These are phyloP conservation scores for Tympanoctomys barrerae DNA, from an alignment of 2,797 vertebrate species.

Conservation along the genomic window DNA sequence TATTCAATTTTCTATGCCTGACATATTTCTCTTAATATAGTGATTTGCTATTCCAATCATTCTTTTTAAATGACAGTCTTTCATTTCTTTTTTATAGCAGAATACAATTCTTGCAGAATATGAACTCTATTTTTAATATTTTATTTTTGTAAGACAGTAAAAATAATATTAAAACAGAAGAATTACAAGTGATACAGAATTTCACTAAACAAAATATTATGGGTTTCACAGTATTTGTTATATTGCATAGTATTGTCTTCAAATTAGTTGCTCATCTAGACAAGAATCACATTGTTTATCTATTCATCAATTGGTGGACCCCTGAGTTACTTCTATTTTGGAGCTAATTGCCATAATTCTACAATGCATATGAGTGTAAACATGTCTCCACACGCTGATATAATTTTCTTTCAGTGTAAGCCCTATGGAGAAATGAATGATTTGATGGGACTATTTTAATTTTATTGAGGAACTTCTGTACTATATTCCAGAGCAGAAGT, in stretches of 20 bases:
- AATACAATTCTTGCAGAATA: background rate
- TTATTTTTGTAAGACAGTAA: too few species aligned
- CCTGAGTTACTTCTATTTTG: background rate
- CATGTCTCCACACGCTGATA: background rate
- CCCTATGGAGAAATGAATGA: background rate
- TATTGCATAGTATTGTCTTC: too few species aligned
- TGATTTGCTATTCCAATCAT: background rate
- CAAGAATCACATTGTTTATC: background rate
- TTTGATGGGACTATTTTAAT: background rate
- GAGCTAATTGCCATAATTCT: background rate
- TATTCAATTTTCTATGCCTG: background rate
- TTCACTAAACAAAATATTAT: too few species aligned
- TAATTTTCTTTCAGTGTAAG: background rate
- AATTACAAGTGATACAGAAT: too few species aligned
- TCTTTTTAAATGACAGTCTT: background rate
- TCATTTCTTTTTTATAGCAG: background rate
- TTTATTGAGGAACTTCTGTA: background rate
- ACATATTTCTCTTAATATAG: background rate
- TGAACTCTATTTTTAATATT: background rate
- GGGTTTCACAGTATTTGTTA: too few species aligned
- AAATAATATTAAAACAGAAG: too few species aligned
- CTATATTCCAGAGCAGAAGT: background rate
- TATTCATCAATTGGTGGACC: background rate
- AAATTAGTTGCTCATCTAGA: background rate
- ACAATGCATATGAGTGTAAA: background rate